These are phyloP conservation scores for Ganaspis sp. DNA, from an alignment of 1,140 invertebrate species.

Conservation along the genomic window DNA sequence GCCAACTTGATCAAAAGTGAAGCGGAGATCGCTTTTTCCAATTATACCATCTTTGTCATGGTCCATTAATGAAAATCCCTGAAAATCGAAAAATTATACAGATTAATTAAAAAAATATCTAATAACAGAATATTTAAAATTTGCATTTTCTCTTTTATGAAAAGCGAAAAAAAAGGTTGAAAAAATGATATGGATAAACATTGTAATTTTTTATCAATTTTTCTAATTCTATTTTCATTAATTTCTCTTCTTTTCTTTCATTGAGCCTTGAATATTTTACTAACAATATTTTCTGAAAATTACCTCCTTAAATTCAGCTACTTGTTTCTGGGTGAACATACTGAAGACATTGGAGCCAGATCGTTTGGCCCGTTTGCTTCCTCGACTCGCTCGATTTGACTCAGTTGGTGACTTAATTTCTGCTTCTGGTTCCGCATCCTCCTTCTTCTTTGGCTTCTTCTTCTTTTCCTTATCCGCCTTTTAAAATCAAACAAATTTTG, in stretches of 20 bases:
- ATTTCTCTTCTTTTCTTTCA: no score
- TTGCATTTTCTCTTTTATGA: no score
- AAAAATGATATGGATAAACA: no score
- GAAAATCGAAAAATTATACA: neutral
- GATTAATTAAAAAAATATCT: no score
- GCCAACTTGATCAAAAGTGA: slow-evolving; percentile 94
- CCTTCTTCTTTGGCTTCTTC: slow-evolving; percentile 76
- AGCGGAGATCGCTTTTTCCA: slow-evolving; percentile 95
- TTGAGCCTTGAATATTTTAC: no score
- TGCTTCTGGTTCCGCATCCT: slow-evolving; percentile 69
- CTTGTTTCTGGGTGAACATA: slow-evolving; percentile 96
- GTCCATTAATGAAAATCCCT: slow-evolving; percentile 93
- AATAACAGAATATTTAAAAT: neutral
- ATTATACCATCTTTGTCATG: slow-evolving; percentile 98
- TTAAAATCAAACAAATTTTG: neutral
- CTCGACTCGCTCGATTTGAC: slow-evolving; percentile 88
- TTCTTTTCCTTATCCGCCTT: slow-evolving; percentile 32
- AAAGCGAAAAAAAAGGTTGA: no score
- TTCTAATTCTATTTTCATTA: no score
- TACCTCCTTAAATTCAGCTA: slow-evolving; percentile 97
- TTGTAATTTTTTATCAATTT: no score
- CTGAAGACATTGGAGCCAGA: slow-evolving; percentile 96
- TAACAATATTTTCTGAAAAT: slow-evolving; percentile 51
- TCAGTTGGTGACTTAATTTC: slow-evolving; percentile 77
- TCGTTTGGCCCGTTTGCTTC: slow-evolving; percentile 85